Evolutionary conservation across 2,888 invertebrate genomes (phyloP), one percentile per base, ranked within the genome.

Genomic region (Crossocerus cetratus): DNA sequence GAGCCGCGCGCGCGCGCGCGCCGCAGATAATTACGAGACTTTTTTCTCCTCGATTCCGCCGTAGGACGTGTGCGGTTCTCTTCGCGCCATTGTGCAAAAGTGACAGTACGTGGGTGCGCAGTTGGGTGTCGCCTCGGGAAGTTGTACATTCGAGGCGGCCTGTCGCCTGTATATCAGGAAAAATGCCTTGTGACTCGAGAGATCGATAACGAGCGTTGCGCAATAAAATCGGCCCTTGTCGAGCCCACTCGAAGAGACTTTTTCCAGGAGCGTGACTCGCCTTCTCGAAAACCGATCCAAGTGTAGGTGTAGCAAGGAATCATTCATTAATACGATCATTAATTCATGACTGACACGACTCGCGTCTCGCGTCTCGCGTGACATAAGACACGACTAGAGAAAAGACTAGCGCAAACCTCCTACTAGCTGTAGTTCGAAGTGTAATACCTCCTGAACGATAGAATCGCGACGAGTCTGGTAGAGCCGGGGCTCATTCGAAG

Each of bases 181-280:
- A 79, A 76, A 74, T 76, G 43, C 57, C 59, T 66, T 49, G 65
- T 56, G 65, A 43, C 42, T 62, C 16, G 54, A 63, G 32, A 32
- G 57, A 72, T 78, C 71, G 73, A 79, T 79, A 71, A 73, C 65
- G 44, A 32, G 20, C 44, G 55, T 71, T 69, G 65, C 11, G 65
- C 60, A 78, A 72, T 67, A 58, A 66, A 69, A 58, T 69, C 32
- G 32, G 32, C 65, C 67, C 54, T 18, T 53, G 43, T 56, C 21
- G 42, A 60, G 59, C 53, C 66, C 54, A 42, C 59, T 69, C 56
- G 8, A 20, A 16, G 14, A 16, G 56, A 64, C 45, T 64, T 57
- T 54, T 64, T 56, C 57, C 58, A 53, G 42, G 16, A 22, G 18
- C 49, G 43, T 49, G 11, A 32, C 32, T 62, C 49, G 13, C n/a